phyloP scores from a whole-genome alignment of 2,113 vertebrate species.

The Riparia riparia region DNA sequence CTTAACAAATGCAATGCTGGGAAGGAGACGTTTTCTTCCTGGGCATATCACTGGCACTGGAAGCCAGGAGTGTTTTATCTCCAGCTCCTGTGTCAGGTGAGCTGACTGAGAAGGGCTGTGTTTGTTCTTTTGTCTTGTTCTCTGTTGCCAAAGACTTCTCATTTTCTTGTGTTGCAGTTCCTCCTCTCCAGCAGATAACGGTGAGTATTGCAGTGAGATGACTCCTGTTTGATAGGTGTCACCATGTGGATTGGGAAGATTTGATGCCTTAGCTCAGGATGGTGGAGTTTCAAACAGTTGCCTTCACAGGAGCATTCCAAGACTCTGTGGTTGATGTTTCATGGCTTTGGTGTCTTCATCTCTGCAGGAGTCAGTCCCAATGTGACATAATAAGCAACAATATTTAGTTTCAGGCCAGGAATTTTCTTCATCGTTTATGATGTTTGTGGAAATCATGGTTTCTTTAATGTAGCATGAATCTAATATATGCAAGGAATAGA shows the following conservation, averaged over 20 bases:
- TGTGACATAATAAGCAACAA: background rate
- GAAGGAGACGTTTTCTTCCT: background rate
- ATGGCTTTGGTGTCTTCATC: background rate
- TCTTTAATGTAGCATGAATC: background rate
- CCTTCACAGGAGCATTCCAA: background rate
- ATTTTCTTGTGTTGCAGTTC: background rate
- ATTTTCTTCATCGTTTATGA: background rate
- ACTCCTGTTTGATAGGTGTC: background rate
- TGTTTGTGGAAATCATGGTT: background rate
- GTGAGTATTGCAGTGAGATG: background rate
- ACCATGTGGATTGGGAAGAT: background rate
- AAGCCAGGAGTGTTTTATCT: background rate
- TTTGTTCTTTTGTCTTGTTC: background rate
- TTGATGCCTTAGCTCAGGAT: background rate
- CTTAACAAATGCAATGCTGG: background rate
- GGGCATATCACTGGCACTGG: background rate
- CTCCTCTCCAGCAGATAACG: background rate
- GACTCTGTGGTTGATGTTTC: background rate
- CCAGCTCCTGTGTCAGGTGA: background rate
- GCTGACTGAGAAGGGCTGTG: background rate
- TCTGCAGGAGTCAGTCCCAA: background rate
- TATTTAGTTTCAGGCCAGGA: background rate
- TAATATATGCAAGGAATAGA: background rate
- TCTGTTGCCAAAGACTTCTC: background rate
- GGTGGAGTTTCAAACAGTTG: background rate